Percentiles rank a stretch among this genome's conserved stretches.
Conservation (phyloP, 2,888 invertebrate genomes). For the Argynnis bischoffii region DNA sequence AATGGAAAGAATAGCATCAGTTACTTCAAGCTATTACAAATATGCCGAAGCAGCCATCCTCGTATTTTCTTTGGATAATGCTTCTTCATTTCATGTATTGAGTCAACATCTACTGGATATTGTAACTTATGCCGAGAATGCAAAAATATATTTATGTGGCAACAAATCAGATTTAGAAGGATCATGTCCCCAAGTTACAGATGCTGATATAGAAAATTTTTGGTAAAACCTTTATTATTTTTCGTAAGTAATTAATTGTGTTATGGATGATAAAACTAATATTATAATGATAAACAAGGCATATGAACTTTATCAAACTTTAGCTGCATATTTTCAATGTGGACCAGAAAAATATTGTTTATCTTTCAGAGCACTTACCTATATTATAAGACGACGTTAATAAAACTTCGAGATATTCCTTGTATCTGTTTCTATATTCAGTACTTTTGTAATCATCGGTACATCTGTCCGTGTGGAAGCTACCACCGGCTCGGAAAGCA, state of each 20-base stretch:
- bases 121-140: slow-evolving; percentile 96
- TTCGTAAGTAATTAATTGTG: too few relatives aligned
- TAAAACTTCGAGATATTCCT: too few relatives aligned
- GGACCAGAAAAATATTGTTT: too few relatives aligned
- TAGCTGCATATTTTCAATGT: too few relatives aligned
- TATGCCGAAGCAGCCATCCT: slow-evolving; percentile 97
- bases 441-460: too few relatives aligned
- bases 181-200: slow-evolving; percentile 89
- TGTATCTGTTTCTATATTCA: too few relatives aligned
- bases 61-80: slow-evolving; percentile 94
- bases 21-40: slow-evolving; percentile 97
- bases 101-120: slow-evolving; percentile 96
- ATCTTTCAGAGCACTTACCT: not conserved
- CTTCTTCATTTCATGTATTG: slow-evolving; percentile 94
- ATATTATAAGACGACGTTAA: too few relatives aligned
- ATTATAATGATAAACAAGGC: too few relatives aligned
- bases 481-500: too few relatives aligned
- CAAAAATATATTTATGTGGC: slow-evolving; percentile 96
- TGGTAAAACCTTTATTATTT: slow-evolving; percentile 78
- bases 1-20: slow-evolving; percentile 97
- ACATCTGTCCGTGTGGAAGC: too few relatives aligned
- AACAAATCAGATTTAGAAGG: slow-evolving; percentile 93
- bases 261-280: too few relatives aligned
- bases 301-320: too few relatives aligned
- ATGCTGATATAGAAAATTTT: slow-evolving; percentile 94